Base-by-base conservation (phyloP, 35 echinoderm and acorn worm genomes). In the Chiridota heheva region DNA sequence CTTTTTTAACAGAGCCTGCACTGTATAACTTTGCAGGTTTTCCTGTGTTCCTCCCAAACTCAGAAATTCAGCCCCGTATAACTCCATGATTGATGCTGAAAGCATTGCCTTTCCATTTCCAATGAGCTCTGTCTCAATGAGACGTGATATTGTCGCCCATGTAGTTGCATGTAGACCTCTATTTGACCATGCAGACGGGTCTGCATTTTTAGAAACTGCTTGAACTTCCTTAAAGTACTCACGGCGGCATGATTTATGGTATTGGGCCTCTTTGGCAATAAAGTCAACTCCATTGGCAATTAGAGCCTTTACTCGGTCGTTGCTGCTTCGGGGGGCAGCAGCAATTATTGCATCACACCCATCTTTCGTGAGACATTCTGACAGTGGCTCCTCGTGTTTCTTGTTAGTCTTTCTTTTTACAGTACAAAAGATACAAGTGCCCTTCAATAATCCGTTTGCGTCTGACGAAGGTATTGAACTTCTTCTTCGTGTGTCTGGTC, bases 231-330 rank as follows among this genome's bases (percentile, higher is more conserved):
- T 86, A 18, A 86, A 86, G 40, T 44, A 86, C 13, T 86, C 57
- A 20, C 70, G 83, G 10, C 41, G 36, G 71, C 51, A 86, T 18
- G 83, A 86, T 64, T 76, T 86, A 60, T 91, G 73, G 37, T 86
- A 85, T 59, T 91, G 76, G 17, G 84, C 90, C 70, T 92, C 77
- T 40, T 92, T 92, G n/a, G 90, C 84, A 36, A 87, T 71, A 25
- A 92, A 63, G 69, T 92, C 83, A 76, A 74, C 42, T 42, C 71
- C 58, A 67, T 24, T 32, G 17, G 44, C 57, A 53, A 86, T 31
- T 65, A 77, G 47, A 36, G 63, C 62, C 69, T 87, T 80, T 28
- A 80, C 85, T 2, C 64, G 42, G 33, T 88, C 85, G 71, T 79
- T 70, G 10, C 8, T 88, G 33, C 75, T 88, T 49, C 32, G 27